Percentiles rank a stretch among this genome's conserved stretches.
Evolutionary conservation across 2,888 invertebrate species (phyloP).

Genomic region (Griposia aprilina): DNA sequence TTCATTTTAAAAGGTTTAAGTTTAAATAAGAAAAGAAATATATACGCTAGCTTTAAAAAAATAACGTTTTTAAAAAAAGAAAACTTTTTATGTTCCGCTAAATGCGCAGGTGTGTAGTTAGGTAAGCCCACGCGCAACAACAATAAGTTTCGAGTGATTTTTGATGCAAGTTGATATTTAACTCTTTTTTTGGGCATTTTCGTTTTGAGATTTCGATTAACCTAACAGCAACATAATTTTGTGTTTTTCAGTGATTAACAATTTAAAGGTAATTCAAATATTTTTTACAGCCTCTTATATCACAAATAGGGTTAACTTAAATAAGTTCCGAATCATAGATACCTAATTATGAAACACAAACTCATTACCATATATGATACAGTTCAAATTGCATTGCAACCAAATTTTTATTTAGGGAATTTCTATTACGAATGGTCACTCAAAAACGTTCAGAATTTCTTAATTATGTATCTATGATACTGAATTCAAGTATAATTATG

Average conservation of each 20-base stretch:
- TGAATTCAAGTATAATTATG: background rate
- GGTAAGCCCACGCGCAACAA: constrained; percentile 10
- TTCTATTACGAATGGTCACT: too few relatives aligned
- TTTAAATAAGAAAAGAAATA: too few relatives aligned
- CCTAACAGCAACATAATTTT: background rate
- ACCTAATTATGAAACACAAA: background rate
- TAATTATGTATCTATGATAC: background rate
- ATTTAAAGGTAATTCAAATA: background rate
- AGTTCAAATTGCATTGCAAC: background rate
- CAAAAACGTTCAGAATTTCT: background rate
- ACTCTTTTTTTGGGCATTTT: background rate
- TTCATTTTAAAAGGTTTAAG: too few relatives aligned
- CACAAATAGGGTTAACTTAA: background rate
- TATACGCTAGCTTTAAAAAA: too few relatives aligned
- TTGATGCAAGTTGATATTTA: background rate
- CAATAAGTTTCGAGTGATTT: background rate
- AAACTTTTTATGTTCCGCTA: too few relatives aligned
- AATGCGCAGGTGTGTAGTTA: too few relatives aligned
- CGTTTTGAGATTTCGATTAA: background rate
- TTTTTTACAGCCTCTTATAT: background rate
- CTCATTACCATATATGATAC: background rate
- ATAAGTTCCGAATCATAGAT: background rate
- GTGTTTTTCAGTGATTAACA: background rate
- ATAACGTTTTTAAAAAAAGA: too few relatives aligned
- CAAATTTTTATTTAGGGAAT: background rate